These are phyloP conservation scores for Agrypnia vestita DNA, from an alignment of 1,140 invertebrate genomes.

Conservation along the genomic window DNA sequence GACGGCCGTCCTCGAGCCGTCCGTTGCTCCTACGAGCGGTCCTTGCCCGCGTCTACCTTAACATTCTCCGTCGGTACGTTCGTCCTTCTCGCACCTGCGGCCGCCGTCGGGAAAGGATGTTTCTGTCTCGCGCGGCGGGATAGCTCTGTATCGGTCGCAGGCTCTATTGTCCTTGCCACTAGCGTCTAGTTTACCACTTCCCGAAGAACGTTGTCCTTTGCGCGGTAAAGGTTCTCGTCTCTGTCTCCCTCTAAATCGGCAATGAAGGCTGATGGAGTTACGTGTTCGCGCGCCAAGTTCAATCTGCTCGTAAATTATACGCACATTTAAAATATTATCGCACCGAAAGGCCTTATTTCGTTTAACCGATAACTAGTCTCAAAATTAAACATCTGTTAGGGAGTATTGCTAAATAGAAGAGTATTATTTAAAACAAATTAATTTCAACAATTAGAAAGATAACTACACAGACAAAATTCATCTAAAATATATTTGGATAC, in stretches of 20 bases:
- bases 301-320: conserved; percentile 5
- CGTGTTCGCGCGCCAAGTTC: conserved; percentile 24
- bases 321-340: too few relatives aligned
- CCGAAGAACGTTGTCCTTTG: conserved; percentile 4
- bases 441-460: too few relatives aligned
- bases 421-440: too few relatives aligned
- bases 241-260: conserved; percentile 1
- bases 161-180: conserved; percentile 21
- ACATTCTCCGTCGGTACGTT: conserved; percentile 15
- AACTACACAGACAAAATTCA: too few relatives aligned
- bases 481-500: too few relatives aligned
- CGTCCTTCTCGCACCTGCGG: conserved; percentile 39
- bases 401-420: too few relatives aligned
- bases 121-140: background rate
- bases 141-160: conserved; percentile 7
- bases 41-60: conserved; percentile 39
- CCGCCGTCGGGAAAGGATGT: background rate
- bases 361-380: too few relatives aligned
- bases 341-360: too few relatives aligned
- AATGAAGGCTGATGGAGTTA: conserved; percentile 9
- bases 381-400: too few relatives aligned
- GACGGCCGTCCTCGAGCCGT: conserved; percentile 45
- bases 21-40: conserved; percentile 50
- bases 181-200: background rate
- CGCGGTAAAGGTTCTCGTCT: background rate